A percentile compares a stretch with the other conserved stretches of the same genome.
Evolutionary conservation across 2,888 invertebrate genomes (phyloP).

Genomic region (Sarcophaga carnaria): DNA sequence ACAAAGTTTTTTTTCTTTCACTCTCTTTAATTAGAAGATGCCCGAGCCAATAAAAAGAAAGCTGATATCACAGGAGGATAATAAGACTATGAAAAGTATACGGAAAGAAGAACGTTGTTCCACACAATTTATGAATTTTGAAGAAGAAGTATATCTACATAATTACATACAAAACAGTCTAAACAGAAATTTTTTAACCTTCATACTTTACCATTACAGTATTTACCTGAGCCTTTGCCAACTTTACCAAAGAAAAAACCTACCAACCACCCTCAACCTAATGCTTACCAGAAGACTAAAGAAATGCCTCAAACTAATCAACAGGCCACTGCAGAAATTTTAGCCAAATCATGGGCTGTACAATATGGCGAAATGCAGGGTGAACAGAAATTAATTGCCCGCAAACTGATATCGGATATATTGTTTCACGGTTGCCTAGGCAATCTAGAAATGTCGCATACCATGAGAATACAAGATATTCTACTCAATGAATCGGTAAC

Average conservation of each 20-base stretch:
- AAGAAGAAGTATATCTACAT: background rate
- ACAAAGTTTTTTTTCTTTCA: too few species aligned
- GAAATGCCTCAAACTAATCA: slow-evolving; percentile 11
- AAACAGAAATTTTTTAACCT: background rate
- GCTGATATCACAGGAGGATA: background rate
- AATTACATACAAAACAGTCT: background rate
- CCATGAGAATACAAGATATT: slow-evolving; percentile 45
- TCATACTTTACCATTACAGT: background rate
- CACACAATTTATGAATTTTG: background rate
- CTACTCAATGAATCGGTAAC: background rate
- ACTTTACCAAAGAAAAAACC: background rate
- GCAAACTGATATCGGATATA: slow-evolving; percentile 59
- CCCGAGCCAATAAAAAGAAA: background rate
- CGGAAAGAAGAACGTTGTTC: background rate
- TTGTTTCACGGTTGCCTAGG: slow-evolving; percentile 64
- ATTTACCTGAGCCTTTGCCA: background rate
- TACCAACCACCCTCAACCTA: too few species aligned
- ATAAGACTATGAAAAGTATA: background rate
- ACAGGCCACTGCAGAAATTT: slow-evolving; percentile 34
- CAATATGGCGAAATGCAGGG: slow-evolving; percentile 50
- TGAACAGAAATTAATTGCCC: slow-evolving; percentile 51
- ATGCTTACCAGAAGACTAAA: background rate
- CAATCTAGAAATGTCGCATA: slow-evolving; percentile 32
- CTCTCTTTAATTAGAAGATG: too few species aligned
- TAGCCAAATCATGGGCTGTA: slow-evolving; percentile 56